Evolutionary conservation across 2,888 invertebrate species (phyloP).

Genomic region (Tinea pellionella): DNA sequence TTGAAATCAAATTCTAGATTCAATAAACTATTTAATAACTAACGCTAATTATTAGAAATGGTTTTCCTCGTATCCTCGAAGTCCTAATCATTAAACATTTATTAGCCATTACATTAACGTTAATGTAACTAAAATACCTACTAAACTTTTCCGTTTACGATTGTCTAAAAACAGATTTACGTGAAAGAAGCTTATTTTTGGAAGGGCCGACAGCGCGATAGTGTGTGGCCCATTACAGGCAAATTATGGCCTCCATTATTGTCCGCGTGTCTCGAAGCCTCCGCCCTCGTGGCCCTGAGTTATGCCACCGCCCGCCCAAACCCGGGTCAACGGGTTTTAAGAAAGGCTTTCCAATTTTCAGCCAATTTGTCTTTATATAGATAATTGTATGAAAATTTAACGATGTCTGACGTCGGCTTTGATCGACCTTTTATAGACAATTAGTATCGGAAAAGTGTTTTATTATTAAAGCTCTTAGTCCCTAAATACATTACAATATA

Average conservation of each 20-base stretch:
- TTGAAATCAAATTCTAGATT: too few species aligned
- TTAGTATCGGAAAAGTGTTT: not conserved
- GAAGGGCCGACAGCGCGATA: constrained; percentile 62
- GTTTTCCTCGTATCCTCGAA: too few species aligned
- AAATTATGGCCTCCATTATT: constrained; percentile 63
- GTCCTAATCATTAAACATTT: not conserved
- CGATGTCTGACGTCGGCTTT: constrained; percentile 3
- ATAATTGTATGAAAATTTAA: constrained; percentile 10
- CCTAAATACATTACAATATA: not conserved
- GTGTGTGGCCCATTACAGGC: constrained; percentile 65
- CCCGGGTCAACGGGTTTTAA: constrained; percentile 56
- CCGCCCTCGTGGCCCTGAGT: constrained; percentile 49
- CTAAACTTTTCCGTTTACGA: constrained; percentile 10
- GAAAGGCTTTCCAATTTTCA: constrained; percentile 12
- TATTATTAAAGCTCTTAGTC: not conserved
- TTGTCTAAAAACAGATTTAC: constrained; percentile 26
- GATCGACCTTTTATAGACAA: constrained; percentile 7
- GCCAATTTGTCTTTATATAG: not conserved
- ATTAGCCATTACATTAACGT: not conserved
- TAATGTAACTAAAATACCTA: not conserved
- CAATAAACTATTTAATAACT: too few species aligned
- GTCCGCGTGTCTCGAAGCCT: constrained; percentile 41
- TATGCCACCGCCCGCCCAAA: constrained; percentile 31
- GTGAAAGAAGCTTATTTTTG: constrained; percentile 58
- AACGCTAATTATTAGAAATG: too few species aligned